Percentiles rank a stretch among this genome's conserved stretches.
These are phyloP conservation scores for Diplosoma virens DNA, from an alignment of 23 tunicate species.

Conservation along the genomic window DNA sequence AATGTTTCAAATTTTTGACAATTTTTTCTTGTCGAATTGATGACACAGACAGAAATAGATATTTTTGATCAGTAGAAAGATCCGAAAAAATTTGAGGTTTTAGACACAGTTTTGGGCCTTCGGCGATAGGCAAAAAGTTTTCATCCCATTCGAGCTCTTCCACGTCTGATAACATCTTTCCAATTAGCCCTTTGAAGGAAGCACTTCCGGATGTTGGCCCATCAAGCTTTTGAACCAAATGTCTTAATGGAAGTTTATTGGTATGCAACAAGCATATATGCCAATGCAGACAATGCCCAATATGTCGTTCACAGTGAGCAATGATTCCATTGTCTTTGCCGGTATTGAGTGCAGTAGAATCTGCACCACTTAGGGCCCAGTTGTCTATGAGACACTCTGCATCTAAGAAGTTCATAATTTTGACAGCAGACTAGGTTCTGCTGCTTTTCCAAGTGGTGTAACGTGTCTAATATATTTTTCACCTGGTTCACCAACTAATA, in stretches of 20 bases:
- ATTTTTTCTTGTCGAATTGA: conserved; percentile 1
- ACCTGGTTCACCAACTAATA: conserved; percentile 12
- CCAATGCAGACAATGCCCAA: conserved; percentile 10
- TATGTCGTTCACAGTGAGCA: conserved; percentile 1
- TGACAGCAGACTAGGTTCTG: not conserved
- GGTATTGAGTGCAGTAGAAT: conserved; percentile 4
- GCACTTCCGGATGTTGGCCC: conserved; percentile 12
- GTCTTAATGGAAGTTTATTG: conserved; percentile 14
- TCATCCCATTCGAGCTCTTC: conserved; percentile 16
- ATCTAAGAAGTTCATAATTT: not conserved
- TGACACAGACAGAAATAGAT: conserved; percentile 9
- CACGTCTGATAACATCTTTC: conserved; percentile 3
- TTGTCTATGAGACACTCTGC: conserved; percentile 5
- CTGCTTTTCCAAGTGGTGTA: conserved; percentile 15
- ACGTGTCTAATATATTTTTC: not conserved
- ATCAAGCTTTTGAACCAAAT: conserved; percentile 17
- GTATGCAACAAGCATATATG: conserved; percentile 14
- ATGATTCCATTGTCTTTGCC: conserved; percentile 6
- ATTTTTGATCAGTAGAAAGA: conserved; percentile 17
- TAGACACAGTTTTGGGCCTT: not conserved
- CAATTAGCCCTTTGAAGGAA: conserved; percentile 10
- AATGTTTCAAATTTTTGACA: not conserved
- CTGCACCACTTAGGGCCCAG: conserved; percentile 9
- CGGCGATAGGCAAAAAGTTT: conserved; percentile 5
- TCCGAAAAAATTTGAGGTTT: conserved; percentile 1